A percentile compares a stretch with the other conserved stretches of the same genome.
phyloP scores from a whole-genome alignment of 2,797 vertebrate genomes.

The Ispidina lecontei region DNA sequence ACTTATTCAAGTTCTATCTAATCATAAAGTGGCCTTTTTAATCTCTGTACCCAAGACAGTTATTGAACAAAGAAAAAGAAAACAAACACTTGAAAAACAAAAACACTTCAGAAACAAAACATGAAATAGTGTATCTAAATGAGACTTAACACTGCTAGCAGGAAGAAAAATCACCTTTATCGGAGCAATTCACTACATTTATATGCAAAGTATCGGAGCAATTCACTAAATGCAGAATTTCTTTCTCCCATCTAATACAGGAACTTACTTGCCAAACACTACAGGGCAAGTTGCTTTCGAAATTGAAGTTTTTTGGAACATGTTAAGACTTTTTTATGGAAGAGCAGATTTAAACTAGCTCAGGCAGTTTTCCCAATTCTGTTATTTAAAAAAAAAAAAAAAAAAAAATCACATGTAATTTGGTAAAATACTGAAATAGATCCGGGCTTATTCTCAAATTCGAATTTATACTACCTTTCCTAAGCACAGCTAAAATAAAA shows the following conservation, averaged over 20 bases:
- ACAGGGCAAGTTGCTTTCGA: neutral
- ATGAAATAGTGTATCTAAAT: neutral
- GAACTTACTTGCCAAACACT: neutral
- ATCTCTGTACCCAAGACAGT: neutral
- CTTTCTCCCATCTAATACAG: neutral
- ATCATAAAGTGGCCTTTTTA: neutral
- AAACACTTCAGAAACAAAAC: neutral
- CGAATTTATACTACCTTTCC: neutral
- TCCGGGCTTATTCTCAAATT: neutral
- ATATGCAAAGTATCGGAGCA: neutral
- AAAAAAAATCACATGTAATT: neutral
- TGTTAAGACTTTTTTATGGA: neutral
- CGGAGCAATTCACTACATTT: neutral
- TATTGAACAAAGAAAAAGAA: neutral
- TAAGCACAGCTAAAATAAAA: neutral
- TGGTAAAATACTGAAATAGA: neutral
- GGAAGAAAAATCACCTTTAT: neutral
- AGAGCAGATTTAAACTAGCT: neutral
- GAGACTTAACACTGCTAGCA: neutral
- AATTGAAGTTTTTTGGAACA: neutral
- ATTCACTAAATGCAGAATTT: neutral
- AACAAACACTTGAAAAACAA: neutral
- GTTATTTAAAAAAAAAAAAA: neutral
- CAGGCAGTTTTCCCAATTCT: neutral
- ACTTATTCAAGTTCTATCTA: neutral